Base-by-base conservation (phyloP, 37 sponge, comb jelly and placozoan genomes). In the Beroe forskalii region DNA sequence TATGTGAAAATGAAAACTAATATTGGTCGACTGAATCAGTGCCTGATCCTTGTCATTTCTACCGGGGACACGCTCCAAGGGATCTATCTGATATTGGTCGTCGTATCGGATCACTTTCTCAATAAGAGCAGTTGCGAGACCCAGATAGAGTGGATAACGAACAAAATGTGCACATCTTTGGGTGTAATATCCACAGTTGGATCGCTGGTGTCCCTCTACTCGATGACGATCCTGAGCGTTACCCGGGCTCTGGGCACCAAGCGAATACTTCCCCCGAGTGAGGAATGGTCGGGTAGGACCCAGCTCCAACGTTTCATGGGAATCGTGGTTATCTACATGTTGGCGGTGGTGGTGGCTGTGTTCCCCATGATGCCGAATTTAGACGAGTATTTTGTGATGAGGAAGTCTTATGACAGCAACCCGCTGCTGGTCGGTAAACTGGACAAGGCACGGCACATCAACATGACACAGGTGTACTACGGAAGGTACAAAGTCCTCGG, bases 191-290 rank as follows among this genome's bases (percentile, higher is more conserved):
- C 72, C 19, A 69, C 72, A 33, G 32, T 69, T 36, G 72, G 72
- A 37, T 69, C 72, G 1, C 72, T 69, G 17, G 17, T 69, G 6
- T 69, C 72, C 39, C 72, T 69, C 38, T 69, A 69, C 39, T 69
- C 72, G 19, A 69, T 69, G 72, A 69, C 72, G 12, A 33, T 69
- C 38, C 72, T 69, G 39, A 69, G 72, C 32, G 39, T 69, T 2
- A 69, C 32, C 39, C 36, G 72, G 1, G 72, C 72, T 9, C 27
- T 14, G 32, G 32, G 32, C 17, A 69, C 32, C 3, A 36, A 32
- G 4, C 32, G 19, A 17, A 36, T 69, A 1, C 1, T 36, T 32
- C 17, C 72, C 9, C 72, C 72, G 1, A 31, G 8, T 14, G 39
- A 69, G 2, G 19, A 36, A 31, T 33, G 9, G 72, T 69, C 72